Conservation (phyloP, 2,888 invertebrate species). For the Euzetes globulus region DNA sequence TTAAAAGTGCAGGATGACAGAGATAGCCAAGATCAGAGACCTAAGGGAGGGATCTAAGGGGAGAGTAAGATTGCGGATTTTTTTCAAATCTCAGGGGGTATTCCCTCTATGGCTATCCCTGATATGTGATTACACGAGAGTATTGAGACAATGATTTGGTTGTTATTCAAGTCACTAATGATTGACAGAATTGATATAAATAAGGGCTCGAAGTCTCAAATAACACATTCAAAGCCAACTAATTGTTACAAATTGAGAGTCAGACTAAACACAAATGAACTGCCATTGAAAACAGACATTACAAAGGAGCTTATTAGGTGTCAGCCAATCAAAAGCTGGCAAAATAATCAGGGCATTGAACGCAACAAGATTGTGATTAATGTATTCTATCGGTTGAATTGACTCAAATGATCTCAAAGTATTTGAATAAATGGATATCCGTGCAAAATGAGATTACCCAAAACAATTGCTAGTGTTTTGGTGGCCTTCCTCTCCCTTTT, state of each 20-base stretch:
- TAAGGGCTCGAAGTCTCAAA: constrained; percentile 4
- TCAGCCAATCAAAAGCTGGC: background rate
- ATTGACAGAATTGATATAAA: constrained; percentile 29
- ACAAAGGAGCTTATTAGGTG: background rate
- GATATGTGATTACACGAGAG: background rate
- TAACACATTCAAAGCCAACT: background rate
- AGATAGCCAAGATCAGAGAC: no score
- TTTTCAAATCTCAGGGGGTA: no score
- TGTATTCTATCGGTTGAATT: no score
- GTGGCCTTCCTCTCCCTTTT: constrained; percentile 95
- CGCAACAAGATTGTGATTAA: no score
- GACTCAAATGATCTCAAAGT: no score
- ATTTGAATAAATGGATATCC: background rate
- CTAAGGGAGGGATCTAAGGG: no score
- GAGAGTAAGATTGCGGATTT: no score
- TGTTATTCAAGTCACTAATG: background rate
- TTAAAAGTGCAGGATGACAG: no score
- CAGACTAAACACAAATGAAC: background rate
- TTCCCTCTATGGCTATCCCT: no score
- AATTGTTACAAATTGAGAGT: background rate
- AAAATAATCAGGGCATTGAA: background rate
- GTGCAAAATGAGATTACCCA: constrained; percentile 59
- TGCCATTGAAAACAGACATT: background rate
- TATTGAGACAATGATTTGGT: background rate
- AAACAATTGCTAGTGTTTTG: constrained; percentile 94